Evolutionary conservation across 2,113 vertebrate species (phyloP).

Genomic region (Hucho hucho): DNA sequence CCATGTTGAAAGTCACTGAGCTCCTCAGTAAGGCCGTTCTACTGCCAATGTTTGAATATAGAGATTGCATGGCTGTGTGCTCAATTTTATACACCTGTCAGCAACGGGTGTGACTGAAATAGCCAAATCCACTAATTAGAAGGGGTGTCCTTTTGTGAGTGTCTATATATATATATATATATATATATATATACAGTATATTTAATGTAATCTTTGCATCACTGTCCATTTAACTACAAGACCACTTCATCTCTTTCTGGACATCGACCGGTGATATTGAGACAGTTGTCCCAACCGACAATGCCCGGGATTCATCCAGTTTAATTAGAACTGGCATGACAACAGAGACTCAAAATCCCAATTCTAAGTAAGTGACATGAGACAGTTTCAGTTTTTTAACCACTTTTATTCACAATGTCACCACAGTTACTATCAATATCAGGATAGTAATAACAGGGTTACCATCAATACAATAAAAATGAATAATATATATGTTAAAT

Average conservation of each 20-base stretch:
- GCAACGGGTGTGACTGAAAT: no score
- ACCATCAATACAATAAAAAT: neutral
- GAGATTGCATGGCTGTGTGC: no score
- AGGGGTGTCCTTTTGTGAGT: no score
- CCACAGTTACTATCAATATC: constrained; percentile 5
- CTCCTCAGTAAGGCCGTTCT: no score
- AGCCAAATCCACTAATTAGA: no score
- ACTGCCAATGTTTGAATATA: no score
- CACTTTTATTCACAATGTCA: neutral
- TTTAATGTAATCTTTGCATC: neutral
- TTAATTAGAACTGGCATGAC: neutral
- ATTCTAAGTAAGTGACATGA: no score
- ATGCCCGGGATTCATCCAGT: neutral
- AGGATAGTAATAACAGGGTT: neutral
- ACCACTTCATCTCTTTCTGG: neutral
- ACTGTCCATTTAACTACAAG: neutral
- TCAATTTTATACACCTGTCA: no score
- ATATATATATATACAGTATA: no score
- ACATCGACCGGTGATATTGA: neutral
- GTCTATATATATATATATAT: no score
- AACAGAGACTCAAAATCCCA: neutral
- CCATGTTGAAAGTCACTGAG: no score
- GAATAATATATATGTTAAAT: no score
- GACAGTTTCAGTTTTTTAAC: neutral
- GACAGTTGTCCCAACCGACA: neutral